Evolutionary conservation across 1,140 invertebrate species (phyloP).

Genomic region (Drosophila orosa): DNA sequence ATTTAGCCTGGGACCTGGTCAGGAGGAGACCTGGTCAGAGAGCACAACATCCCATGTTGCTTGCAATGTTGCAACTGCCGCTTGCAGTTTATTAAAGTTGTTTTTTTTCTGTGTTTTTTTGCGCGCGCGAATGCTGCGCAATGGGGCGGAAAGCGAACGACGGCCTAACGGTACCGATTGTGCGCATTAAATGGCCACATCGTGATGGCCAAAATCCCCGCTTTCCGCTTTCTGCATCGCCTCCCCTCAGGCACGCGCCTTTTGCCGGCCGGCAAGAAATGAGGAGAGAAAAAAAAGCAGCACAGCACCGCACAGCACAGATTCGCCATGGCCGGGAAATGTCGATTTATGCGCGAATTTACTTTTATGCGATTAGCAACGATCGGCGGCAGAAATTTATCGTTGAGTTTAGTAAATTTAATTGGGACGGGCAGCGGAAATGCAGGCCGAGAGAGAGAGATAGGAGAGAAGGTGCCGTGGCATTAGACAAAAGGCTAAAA

Average conservation of each 20-base stretch:
- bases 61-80: conserved; percentile 48
- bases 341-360: conserved; percentile 81
- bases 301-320: neutral
- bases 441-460: conserved; percentile 13
- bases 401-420: conserved; percentile 81
- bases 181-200: conserved; percentile 76
- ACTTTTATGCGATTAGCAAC: conserved; percentile 82
- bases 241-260: conserved; percentile 59
- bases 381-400: conserved; percentile 76
- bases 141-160: conserved; percentile 71
- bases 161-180: conserved; percentile 80
- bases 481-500: conserved; percentile 69
- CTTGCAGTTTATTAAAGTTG: conserved; percentile 79
- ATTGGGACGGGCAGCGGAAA: conserved; percentile 62
- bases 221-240: neutral
- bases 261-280: conserved; percentile 62
- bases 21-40: conserved; percentile 39
- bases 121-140: conserved; percentile 49
- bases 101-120: neutral
- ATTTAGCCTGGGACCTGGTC: conserved; percentile 51
- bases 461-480: conserved; percentile 21
- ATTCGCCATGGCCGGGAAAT: conserved; percentile 41
- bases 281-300: neutral
- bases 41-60: conserved; percentile 29
- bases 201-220: conserved; percentile 67